phyloP scores from a whole-genome alignment of 2,888 invertebrate genomes.

The Pachycephus smyrnensis region DNA sequence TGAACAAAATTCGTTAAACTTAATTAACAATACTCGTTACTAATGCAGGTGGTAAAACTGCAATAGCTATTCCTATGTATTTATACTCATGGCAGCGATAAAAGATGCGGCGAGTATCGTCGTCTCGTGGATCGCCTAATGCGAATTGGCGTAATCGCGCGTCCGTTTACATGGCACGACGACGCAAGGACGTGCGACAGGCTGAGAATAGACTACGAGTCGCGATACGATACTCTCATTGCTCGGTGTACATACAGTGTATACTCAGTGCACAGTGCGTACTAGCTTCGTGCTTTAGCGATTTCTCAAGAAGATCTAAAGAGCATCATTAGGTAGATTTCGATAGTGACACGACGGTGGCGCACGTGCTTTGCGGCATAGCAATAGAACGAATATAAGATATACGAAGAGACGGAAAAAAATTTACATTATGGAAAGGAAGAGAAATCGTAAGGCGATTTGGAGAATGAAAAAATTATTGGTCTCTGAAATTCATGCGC shows the following conservation, averaged over 20 bases:
- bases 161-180: neutral
- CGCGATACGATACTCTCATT: neutral
- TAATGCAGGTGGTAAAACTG: neutral
- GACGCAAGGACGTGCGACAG: neutral
- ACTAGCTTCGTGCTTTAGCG: neutral
- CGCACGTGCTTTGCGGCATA: neutral
- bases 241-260: neutral
- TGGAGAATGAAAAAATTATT: neutral
- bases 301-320: neutral
- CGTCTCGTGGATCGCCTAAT: neutral
- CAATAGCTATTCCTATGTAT: neutral
- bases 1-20: neutral
- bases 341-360: neutral
- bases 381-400: neutral
- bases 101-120: neutral
- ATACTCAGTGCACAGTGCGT: neutral
- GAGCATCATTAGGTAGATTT: neutral
- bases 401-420: neutral
- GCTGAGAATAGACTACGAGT: neutral
- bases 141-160: neutral
- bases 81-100: neutral
- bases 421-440: neutral
- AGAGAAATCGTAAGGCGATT: neutral
- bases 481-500: neutral
- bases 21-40: neutral